Base-by-base conservation (phyloP, 2,113 vertebrate species). In the Myotis brandtii region DNA sequence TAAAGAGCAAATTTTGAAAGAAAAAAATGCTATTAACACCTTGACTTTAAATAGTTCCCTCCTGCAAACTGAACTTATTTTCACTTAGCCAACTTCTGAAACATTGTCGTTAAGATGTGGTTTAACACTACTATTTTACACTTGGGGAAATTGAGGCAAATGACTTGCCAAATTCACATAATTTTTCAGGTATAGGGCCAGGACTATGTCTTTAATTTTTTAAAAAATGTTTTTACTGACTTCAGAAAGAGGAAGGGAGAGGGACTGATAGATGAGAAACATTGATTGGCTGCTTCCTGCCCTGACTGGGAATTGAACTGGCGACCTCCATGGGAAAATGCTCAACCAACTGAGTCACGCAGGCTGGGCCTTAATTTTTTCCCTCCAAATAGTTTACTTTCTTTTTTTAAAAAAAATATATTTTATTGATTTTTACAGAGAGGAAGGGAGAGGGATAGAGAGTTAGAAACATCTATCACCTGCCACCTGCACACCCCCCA, bases 21-120 rank as follows among this genome's bases (percentile, higher is more conserved):
- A 46, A 70, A 95, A 82, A 62, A 50, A 46, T 40, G 16, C 17
- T 56, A 0, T 59, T 59, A 72, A 86, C 62, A 50, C 69, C 32
- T 76, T 93, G n/a, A 70, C 80, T 93, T 88, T 88, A 96, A 27
- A 10, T 66, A 80, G 16, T 7, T 72, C 16, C 14, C 43, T 86
- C 30, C 48, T n/a, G 67, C 18, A 59, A 91, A 93, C 83, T 84
- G 25, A 80, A 84, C 30, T 23, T 67, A 73, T 59, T 73, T 83
- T 79, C 13, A 87, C 18, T 23, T 79, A 48, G 59, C 18, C 17
- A 34, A 76, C 48, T 77, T 69, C 86, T 79, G 18, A 79, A 75
- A 59, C 30, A 54, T 75, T 70, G 23, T 18, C 21, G 12, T 62
- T 75, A 75, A 30, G 56, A 59, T 66, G 27, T 43, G 18, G 48